These are phyloP conservation scores for Isurus oxyrinchus DNA, from an alignment of 2,113 vertebrate genomes.

Conservation along the genomic window DNA sequence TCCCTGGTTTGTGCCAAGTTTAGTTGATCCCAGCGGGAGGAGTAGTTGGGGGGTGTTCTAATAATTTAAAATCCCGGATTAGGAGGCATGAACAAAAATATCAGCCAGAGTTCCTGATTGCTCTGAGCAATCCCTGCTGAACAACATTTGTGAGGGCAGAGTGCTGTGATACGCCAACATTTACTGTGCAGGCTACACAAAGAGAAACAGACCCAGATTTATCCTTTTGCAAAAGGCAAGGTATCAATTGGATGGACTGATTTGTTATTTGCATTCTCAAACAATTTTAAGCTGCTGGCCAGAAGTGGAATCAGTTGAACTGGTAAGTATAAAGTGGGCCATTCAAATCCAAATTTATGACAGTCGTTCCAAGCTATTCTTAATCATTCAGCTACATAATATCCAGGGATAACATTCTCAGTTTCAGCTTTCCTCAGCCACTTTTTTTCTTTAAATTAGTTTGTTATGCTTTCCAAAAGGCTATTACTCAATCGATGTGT, in stretches of 20 bases:
- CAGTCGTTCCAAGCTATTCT: background rate
- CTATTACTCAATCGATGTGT: conserved; percentile 21
- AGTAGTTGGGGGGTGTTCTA: background rate
- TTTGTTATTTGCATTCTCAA: background rate
- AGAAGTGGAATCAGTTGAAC: background rate
- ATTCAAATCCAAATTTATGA: background rate
- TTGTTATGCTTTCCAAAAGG: conserved; percentile 13
- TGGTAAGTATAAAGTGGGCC: background rate
- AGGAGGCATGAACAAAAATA: no score
- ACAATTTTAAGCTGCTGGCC: background rate
- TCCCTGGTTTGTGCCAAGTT: background rate
- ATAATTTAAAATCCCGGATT: background rate
- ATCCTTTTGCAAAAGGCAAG: background rate
- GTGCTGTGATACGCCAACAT: background rate
- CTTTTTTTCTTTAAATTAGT: background rate
- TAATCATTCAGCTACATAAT: conserved; percentile 20
- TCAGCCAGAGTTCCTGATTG: background rate
- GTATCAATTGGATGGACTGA: background rate
- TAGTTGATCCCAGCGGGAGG: background rate
- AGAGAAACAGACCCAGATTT: background rate
- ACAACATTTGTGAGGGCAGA: background rate
- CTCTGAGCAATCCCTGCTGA: background rate
- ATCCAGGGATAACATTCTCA: background rate
- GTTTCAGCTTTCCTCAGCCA: background rate
- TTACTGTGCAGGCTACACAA: background rate